Evolutionary conservation across 1,140 invertebrate genomes (phyloP), one percentile per base, ranked within the genome.

Genomic region (Marisa cornuarietis): DNA sequence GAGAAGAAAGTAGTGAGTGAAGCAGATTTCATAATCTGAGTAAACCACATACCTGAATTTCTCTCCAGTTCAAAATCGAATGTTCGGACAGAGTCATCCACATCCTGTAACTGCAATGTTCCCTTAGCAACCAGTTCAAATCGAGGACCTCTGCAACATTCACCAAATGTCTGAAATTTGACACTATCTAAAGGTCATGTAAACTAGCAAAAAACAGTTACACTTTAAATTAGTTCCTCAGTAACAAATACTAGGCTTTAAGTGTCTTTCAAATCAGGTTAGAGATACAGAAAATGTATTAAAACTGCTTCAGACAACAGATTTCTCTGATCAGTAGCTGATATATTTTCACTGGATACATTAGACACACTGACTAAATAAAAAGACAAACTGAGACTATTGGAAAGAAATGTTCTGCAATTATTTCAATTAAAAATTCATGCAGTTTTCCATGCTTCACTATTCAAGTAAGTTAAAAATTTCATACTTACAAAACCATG

Each of bases 101-200:
- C 93, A 84, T 95, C 94, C 63, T 92, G 90, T 62, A 95, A 87
- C 24, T 91, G 92, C 78, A 95, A 87, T 79, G 91, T 93, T 62
- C 94, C 94, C 63, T 92, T 92, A 58, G 94, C 94, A 85, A 95
- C 93, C 42, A 94, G 87, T 83, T 95, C 93, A 90, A 95, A 95
- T 83, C 94, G 93, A 80, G 94, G 94, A 82, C 94, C 94, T 72
- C 94, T 94, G 83, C 75, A 86, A 91, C 89, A 81, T 79, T 68
- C 83, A 66, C 31, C 31, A 62, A 77, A 58, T 65, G 20, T 42
- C 31, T 71, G 24, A 65, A 66, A 63, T 20, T 20, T 79, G 51
- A 31, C 22, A 9, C 68, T 78, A 78, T 78, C 20, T 20, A n/a
- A 78, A 6, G 31, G 51, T 10, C n/a, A n/a, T 52, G 5, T 71